phyloP scores from a whole-genome alignment of 53 echinoderm and acorn worm species.

The Mesocentrotus franciscanus region DNA sequence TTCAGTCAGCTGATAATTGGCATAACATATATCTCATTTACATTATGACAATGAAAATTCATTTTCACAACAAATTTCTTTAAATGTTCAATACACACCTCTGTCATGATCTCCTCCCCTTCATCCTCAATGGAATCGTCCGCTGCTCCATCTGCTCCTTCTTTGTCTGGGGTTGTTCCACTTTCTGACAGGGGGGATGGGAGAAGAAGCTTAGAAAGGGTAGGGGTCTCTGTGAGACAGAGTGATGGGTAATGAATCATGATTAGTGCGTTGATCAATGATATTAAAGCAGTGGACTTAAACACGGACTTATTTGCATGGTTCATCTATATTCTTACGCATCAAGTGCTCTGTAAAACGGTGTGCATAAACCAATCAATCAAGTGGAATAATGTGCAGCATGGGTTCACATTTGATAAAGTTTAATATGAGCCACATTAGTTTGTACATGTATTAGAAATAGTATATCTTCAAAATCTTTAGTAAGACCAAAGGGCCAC shows the following conservation, averaged over 20 bases:
- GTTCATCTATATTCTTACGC: neutral
- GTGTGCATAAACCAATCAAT: neutral
- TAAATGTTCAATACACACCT: constrained; percentile 26
- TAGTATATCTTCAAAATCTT: too few species aligned
- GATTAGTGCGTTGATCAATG: constrained; percentile 59
- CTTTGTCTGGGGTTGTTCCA: constrained; percentile 58
- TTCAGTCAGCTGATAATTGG: too few species aligned
- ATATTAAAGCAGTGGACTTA: neutral
- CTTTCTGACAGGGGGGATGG: constrained; percentile 70
- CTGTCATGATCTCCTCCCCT: constrained; percentile 27
- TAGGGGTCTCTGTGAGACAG: constrained; percentile 60
- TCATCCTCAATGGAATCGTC: constrained; percentile 54
- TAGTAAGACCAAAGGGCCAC: too few species aligned
- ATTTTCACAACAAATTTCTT: too few species aligned
- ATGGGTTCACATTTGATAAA: neutral
- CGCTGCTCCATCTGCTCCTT: constrained; percentile 33
- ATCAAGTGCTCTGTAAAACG: neutral
- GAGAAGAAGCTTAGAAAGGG: constrained; percentile 72
- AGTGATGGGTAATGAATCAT: constrained; percentile 56
- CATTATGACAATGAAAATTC: too few species aligned
- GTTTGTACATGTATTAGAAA: too few species aligned
- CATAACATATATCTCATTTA: too few species aligned
- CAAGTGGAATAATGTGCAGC: neutral
- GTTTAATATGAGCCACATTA: neutral
- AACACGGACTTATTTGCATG: neutral